phyloP scores from a whole-genome alignment of 2,888 invertebrate genomes.

The Pelosia muscerda region DNA sequence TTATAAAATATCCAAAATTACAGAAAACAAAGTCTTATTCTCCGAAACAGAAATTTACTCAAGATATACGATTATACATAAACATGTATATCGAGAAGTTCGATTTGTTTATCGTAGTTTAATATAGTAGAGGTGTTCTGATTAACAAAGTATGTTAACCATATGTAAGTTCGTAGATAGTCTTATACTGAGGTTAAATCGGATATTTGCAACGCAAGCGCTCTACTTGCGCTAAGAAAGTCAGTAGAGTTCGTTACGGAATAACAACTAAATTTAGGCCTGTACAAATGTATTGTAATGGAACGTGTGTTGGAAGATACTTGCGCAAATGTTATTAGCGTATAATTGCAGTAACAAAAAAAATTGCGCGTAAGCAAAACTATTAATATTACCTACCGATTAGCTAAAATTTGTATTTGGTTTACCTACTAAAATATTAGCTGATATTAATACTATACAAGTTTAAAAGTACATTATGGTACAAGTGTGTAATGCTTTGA shows the following conservation, averaged over 20 bases:
- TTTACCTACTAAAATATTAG: too few species aligned
- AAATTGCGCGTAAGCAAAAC: too few species aligned
- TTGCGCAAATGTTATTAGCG: too few species aligned
- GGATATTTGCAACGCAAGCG: slow-evolving; percentile 10
- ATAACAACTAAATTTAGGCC: too few species aligned
- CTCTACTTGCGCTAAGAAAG: slow-evolving; percentile 9
- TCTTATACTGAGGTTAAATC: not conserved
- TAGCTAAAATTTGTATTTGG: too few species aligned
- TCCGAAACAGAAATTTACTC: not conserved
- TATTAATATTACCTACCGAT: too few species aligned
- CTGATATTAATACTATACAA: too few species aligned
- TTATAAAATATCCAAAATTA: not conserved
- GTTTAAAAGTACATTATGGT: too few species aligned
- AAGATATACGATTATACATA: not conserved
- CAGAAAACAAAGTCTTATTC: not conserved
- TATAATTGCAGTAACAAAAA: too few species aligned
- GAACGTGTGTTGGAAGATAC: too few species aligned
- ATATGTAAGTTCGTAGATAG: not conserved
- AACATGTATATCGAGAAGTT: not conserved
- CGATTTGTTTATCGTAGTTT: not conserved
- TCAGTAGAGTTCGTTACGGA: not conserved
- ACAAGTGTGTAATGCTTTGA: too few species aligned
- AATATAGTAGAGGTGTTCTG: not conserved
- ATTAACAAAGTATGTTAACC: not conserved
- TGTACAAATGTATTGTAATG: too few species aligned